Conservation (phyloP, 2,888 invertebrate genomes). For the Thalpophila matura region DNA sequence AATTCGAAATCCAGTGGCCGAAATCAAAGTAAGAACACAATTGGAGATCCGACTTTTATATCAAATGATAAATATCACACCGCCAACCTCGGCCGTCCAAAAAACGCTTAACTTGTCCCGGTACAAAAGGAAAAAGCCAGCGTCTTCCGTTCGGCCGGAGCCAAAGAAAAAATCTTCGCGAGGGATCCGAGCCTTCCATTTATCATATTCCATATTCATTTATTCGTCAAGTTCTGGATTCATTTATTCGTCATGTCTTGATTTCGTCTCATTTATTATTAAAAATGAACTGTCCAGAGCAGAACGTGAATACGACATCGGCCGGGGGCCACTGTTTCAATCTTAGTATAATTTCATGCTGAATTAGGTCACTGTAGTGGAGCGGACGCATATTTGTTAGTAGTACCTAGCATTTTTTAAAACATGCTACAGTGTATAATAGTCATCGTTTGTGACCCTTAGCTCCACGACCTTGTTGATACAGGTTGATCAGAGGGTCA, state of each 20-base stretch:
- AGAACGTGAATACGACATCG: constrained; percentile 85
- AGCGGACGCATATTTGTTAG: constrained; percentile 63
- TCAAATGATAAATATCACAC: constrained; percentile 89
- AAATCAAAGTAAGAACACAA: constrained; percentile 82
- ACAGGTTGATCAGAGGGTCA: constrained; percentile 74
- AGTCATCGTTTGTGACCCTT: constrained; percentile 36
- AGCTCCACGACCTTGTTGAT: constrained; percentile 58
- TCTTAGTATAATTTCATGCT: constrained; percentile 88
- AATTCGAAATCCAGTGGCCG: constrained; percentile 71
- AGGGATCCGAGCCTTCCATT: constrained; percentile 89
- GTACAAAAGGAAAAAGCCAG: constrained; percentile 90
- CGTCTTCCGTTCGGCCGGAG: constrained; percentile 90
- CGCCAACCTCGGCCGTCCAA: constrained; percentile 85
- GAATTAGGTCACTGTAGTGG: constrained; percentile 80
- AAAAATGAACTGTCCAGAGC: constrained; percentile 91
- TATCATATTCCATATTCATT: constrained; percentile 91
- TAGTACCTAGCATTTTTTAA: constrained; percentile 46
- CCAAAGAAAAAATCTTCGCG: constrained; percentile 90
- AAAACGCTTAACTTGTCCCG: constrained; percentile 90
- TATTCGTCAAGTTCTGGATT: constrained; percentile 91
- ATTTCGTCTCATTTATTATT: constrained; percentile 92
- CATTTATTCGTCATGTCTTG: constrained; percentile 92
- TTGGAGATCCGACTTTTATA: constrained; percentile 85
- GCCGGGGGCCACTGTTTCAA: constrained; percentile 88
- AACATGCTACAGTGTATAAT: constrained; percentile 16